Evolutionary conservation across 2,888 invertebrate genomes (phyloP).

Genomic region (Tipula helvola): DNA sequence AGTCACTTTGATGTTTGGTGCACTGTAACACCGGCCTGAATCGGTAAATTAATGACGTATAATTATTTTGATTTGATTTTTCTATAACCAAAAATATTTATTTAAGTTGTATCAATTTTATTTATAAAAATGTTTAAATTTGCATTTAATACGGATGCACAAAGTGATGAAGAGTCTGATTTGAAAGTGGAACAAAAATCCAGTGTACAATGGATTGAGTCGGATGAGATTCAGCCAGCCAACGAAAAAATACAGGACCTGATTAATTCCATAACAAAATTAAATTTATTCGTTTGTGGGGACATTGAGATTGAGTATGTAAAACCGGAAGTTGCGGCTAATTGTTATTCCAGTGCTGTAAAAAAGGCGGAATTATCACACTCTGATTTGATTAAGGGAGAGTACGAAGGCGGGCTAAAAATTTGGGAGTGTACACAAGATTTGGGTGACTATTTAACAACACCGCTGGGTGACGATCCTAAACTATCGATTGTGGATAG

Average conservation of each 20-base stretch:
- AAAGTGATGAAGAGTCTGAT: neutral
- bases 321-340: neutral
- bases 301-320: conserved; percentile 40
- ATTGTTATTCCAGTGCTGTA: conserved; percentile 26
- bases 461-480: conserved; percentile 21
- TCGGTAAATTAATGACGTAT: neutral
- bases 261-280: neutral
- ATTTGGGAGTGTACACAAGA: conserved; percentile 93
- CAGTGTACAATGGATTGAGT: neutral
- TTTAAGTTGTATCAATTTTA: neutral
- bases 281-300: conserved; percentile 32
- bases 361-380: conserved; percentile 44
- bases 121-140: conserved; percentile 14
- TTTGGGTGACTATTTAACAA: conserved; percentile 51
- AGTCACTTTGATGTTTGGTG: neutral
- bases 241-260: neutral
- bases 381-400: conserved; percentile 60
- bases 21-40: neutral
- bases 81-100: neutral
- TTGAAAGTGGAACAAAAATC: neutral
- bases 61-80: neutral
- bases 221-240: neutral
- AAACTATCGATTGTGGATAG: conserved; percentile 29
- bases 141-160: conserved; percentile 11
- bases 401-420: conserved; percentile 87